Percentiles rank a stretch among this genome's conserved stretches.
phyloP scores from a whole-genome alignment of 2,888 invertebrate genomes.

The Pseudococcus viburni region DNA sequence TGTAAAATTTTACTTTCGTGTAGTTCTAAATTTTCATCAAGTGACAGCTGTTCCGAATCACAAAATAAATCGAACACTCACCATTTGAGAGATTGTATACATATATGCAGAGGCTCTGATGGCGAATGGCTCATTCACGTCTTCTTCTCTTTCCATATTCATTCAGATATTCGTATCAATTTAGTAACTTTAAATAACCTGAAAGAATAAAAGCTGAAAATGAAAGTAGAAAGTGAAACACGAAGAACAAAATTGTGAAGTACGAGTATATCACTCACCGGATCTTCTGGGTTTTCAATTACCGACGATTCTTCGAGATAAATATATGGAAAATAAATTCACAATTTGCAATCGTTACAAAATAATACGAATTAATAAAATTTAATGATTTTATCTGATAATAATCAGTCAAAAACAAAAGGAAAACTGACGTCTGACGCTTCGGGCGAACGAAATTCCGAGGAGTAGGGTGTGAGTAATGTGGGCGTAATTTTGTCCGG shows the following conservation, averaged over 20 bases:
- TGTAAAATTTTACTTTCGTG: background rate
- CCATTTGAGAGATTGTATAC: background rate
- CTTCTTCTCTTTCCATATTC: background rate
- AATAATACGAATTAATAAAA: no score
- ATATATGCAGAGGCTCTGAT: constrained; percentile 3
- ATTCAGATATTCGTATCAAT: background rate
- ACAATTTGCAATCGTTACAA: no score
- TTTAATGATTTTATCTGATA: no score
- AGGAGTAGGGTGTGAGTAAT: background rate
- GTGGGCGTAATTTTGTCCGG: background rate
- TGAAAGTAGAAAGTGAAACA: background rate
- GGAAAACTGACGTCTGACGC: no score
- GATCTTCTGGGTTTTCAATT: background rate
- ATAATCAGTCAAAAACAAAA: no score
- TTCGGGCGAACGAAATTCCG: no score
- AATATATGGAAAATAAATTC: background rate
- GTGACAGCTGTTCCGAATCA: background rate
- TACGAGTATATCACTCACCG: background rate
- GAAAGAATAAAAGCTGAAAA: background rate
- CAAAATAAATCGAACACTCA: background rate
- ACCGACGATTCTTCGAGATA: background rate
- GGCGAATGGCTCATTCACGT: background rate
- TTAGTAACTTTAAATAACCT: background rate
- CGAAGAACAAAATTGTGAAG: background rate
- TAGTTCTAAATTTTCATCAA: background rate